phyloP scores from a whole-genome alignment of 2,888 invertebrate species.

The Allolobophora icterica region DNA sequence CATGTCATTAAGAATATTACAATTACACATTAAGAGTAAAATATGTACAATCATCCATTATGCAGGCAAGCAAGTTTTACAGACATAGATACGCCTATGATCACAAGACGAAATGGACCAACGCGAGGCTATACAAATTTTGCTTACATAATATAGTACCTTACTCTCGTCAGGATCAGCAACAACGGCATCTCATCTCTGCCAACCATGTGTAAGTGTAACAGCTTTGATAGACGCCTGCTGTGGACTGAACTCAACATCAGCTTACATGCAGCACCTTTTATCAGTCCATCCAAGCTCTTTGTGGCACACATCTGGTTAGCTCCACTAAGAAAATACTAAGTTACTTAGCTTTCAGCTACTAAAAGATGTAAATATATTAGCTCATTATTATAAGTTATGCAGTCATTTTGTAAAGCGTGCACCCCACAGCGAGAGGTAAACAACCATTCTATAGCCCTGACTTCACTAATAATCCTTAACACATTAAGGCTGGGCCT shows the following conservation, averaged over 20 bases:
- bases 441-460: neutral
- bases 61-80: slow-evolving; percentile 12
- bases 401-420: neutral
- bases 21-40: slow-evolving; percentile 13
- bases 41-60: slow-evolving; percentile 1
- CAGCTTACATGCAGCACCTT: neutral
- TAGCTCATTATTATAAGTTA: neutral
- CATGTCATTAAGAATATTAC: slow-evolving; percentile 9
- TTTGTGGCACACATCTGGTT: neutral
- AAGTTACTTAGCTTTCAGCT: neutral
- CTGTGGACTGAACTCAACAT: neutral
- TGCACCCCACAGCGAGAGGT: neutral
- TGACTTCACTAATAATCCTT: too few relatives aligned
- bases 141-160: neutral
- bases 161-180: neutral
- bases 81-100: slow-evolving; percentile 10
- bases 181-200: neutral
- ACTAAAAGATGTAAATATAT: neutral
- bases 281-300: neutral
- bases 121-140: neutral
- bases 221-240: neutral
- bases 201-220: neutral
- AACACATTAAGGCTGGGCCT: too few relatives aligned
- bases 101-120: slow-evolving; percentile 9
- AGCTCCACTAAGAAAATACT: neutral